Evolutionary conservation across 1,140 invertebrate genomes (phyloP).

Genomic region (Rhagoletis zephyria): DNA sequence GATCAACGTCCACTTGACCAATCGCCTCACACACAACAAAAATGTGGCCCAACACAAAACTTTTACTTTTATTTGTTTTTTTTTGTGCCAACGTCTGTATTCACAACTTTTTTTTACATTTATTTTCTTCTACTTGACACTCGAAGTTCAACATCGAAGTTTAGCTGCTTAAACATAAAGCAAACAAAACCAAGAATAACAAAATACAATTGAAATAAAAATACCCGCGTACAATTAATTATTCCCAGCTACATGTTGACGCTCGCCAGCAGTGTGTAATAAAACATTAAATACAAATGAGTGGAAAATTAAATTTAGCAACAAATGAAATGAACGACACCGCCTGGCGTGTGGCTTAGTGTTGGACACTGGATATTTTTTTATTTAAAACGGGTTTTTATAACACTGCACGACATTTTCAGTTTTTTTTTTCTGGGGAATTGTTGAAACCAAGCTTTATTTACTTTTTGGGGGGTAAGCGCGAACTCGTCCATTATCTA

Average conservation of each 20-base stretch:
- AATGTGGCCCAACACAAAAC: constrained; percentile 20
- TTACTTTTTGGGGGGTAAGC: too few relatives aligned
- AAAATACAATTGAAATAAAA: background rate
- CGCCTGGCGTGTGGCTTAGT: background rate
- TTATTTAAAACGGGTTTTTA: too few relatives aligned
- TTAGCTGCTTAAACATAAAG: background rate
- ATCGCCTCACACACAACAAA: background rate
- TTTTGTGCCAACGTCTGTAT: background rate
- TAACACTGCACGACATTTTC: too few relatives aligned
- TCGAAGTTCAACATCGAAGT: constrained; percentile 36
- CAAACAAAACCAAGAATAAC: background rate
- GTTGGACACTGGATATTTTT: background rate
- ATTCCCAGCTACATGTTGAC: background rate
- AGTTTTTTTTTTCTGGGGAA: too few relatives aligned
- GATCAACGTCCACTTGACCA: constrained; percentile 29
- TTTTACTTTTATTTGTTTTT: constrained; percentile 47
- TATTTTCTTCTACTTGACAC: constrained; percentile 42
- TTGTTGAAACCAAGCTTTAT: too few relatives aligned
- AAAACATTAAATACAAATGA: background rate
- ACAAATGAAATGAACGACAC: background rate
- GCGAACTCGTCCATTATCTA: too few relatives aligned
- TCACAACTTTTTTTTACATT: background rate
- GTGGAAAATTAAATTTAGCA: constrained; percentile 6
- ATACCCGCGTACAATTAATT: background rate
- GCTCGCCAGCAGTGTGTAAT: background rate